Base-by-base conservation (phyloP, 2,888 invertebrate genomes). In the Ariolimax columbianus region DNA sequence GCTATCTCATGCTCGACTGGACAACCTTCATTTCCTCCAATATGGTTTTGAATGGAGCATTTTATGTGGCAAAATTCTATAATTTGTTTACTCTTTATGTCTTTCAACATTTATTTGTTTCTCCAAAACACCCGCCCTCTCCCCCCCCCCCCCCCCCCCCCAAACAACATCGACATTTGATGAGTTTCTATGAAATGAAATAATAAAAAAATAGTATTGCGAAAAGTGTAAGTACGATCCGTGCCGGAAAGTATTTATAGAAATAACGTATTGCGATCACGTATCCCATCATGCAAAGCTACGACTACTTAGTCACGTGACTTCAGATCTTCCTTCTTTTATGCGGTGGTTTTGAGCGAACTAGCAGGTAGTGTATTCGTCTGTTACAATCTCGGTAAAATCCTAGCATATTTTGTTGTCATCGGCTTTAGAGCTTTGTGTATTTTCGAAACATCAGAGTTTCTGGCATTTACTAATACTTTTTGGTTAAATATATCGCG, bases 231-330 rank as follows among this genome's bases (percentile, higher is more conserved):
- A n/a, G n/a, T n/a, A n/a, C n/a, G n/a, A n/a, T n/a, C n/a, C n/a
- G n/a, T n/a, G 33, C 6, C 7, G 66, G 33, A 33, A 66, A 66
- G 14, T 68, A 80, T 68, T 80, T 68, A 47, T 68, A 68, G 68
- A 47, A 40, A 3, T 38, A 19, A 82, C 81, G 81, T 82, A 51
- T 72, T 80, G 51, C 4, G 26, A 11, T 26, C 17, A 23, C 11
- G 36, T 43, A 63, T 82, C 82, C 82, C 82, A 82, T 40, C 19
- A 68, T 68, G 63, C 70, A 26, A 11, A 36, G 1, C 33, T 19
- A n/a, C n/a, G 73, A 59, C 59, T 82, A 75, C 63, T 30, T 75
- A 75, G 63, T 82, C 82, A 82, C 75, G 82, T 82, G 82, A 82
- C 43, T n/a, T 33, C 40, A 11, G 63, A 63, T 30, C 9, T 17